Evolutionary conservation across 2,888 invertebrate species (phyloP).

Genomic region (Oxyteleia sp.): DNA sequence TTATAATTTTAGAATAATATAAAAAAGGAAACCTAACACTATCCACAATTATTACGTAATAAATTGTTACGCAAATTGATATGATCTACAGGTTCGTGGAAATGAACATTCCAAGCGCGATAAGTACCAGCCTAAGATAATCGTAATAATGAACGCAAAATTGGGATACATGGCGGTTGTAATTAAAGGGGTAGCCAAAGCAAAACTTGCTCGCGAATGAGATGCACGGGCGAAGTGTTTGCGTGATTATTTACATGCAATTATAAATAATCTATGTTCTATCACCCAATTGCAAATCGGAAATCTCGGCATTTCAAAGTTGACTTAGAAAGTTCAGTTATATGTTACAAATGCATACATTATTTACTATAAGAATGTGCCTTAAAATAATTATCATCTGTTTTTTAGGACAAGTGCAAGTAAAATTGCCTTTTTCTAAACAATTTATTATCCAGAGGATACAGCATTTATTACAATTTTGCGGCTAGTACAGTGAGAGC

Average conservation of each 20-base stretch:
- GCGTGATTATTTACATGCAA: constrained; percentile 45
- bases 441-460: too few species aligned
- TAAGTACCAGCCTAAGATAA: constrained; percentile 37
- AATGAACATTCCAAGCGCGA: constrained; percentile 45
- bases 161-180: constrained; percentile 19
- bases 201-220: constrained; percentile 10
- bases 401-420: too few species aligned
- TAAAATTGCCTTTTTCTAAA: too few species aligned
- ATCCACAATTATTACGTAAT: constrained; percentile 42
- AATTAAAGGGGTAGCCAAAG: constrained; percentile 24
- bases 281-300: constrained; percentile 43
- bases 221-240: constrained; percentile 5
- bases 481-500: too few species aligned
- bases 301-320: constrained; percentile 69
- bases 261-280: constrained; percentile 47
- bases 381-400: too few species aligned
- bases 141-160: constrained; percentile 34
- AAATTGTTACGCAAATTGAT: constrained; percentile 59
- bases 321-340: constrained; percentile 78
- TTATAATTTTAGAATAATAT: constrained; percentile 57
- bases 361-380: too few species aligned
- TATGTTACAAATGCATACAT: constrained; percentile 75
- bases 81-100: constrained; percentile 40
- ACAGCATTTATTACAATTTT: too few species aligned
- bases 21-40: constrained; percentile 26